Evolutionary conservation across 2,797 vertebrate species (phyloP), one percentile per base, ranked within the genome.

Genomic region (Mionectes olivaceus): DNA sequence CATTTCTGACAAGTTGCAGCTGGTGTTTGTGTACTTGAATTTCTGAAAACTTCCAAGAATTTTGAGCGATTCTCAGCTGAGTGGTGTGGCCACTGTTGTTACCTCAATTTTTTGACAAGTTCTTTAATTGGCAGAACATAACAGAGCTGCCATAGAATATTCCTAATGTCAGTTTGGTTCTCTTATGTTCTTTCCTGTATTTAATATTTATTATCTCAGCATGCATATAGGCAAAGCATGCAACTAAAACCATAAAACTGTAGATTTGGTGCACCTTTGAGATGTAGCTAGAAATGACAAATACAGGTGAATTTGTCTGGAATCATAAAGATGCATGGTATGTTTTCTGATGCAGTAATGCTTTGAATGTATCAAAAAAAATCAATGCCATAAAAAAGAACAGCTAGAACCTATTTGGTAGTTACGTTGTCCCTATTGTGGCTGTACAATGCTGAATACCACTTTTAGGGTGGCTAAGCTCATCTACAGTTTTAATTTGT

Each of bases 181-280:
- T 97, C 96, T 97, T 96, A 93, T 84, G 93, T 97, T 97, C 75
- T 95, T 97, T 98, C 95, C 96, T 97, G 98, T 98, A 98, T 98
- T 98, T 98, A 98, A 98, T 98, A 98, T 98, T 98, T 98, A 98
- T 98, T 98, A 98, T 98, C 95, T 97, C 95, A 97, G 98, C 98
- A 98, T 98, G 98, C 97, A 64, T 95, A 96, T 98, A 98, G 95
- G 96, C 98, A 97, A 96, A 98, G 98, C 98, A 98, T 98, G 98
- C 98, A 96, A 97, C 96, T 98, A 97, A 98, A 98, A 89, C 91
- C 96, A 97, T 97, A 94, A 98, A 98, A 87, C 78, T 83, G 97
- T 98, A 98, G 97, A 98, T 98, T 98, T 97, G 98, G 98, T 98
- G 97, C 98, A 98, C 98, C 98, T 98, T 97, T 97, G 98, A 98